phyloP scores from a whole-genome alignment of 1,140 invertebrate species.

The Rhyzopertha dominica region DNA sequence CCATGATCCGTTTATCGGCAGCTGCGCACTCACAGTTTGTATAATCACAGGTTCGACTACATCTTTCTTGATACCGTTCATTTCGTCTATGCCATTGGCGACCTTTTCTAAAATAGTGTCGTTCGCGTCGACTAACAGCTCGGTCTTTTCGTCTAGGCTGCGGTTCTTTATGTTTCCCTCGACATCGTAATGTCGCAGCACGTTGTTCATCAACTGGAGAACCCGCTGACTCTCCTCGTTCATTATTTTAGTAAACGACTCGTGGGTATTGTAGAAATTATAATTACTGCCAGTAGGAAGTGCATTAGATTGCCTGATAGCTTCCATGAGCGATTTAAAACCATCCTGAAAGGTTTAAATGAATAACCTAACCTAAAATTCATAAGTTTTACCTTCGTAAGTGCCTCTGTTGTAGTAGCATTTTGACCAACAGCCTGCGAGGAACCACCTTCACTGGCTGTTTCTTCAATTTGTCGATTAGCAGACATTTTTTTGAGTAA shows the following conservation, averaged over 20 bases:
- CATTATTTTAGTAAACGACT: constrained; percentile 60
- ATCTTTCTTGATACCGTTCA: constrained; percentile 60
- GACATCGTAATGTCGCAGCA: constrained; percentile 57
- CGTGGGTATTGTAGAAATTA: constrained; percentile 64
- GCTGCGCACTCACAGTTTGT: constrained; percentile 39
- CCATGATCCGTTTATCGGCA: constrained; percentile 41
- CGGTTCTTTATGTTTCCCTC: constrained; percentile 54
- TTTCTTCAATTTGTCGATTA: too few species aligned
- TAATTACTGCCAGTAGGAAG: constrained; percentile 64
- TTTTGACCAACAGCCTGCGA: too few species aligned
- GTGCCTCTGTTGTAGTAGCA: too few species aligned
- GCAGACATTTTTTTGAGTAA: too few species aligned
- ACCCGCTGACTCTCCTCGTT: constrained; percentile 54
- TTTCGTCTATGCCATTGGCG: constrained; percentile 67
- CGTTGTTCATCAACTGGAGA: constrained; percentile 49
- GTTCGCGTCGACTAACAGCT: constrained; percentile 69
- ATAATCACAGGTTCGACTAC: constrained; percentile 48
- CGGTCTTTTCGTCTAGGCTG: constrained; percentile 66
- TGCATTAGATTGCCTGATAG: constrained; percentile 61
- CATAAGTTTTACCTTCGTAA: constrained; percentile 1
- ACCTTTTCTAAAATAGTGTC: constrained; percentile 77
- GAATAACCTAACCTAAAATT: constrained; percentile 16
- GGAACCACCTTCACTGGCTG: too few species aligned
- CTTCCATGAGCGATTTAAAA: constrained; percentile 54
- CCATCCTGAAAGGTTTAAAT: constrained; percentile 48